Evolutionary conservation across 2,888 invertebrate genomes (phyloP).

Genomic region (Andrena fulva): DNA sequence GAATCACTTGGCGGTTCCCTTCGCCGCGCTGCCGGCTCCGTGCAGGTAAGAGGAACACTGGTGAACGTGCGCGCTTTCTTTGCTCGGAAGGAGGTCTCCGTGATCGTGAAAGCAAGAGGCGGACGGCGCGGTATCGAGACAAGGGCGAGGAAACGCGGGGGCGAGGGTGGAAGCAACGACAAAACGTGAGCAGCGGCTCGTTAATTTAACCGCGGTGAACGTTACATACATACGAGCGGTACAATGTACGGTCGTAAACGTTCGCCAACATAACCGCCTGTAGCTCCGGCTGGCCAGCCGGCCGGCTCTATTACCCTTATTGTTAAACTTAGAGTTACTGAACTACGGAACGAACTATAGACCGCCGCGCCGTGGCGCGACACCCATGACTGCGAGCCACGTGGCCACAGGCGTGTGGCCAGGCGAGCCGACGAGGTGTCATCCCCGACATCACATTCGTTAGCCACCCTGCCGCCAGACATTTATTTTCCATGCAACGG

Average conservation of each 20-base stretch:
- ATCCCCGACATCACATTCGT: slow-evolving; percentile 27
- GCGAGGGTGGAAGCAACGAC: slow-evolving; percentile 26
- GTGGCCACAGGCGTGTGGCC: slow-evolving; percentile 83
- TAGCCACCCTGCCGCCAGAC: background rate
- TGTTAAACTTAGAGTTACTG: slow-evolving; percentile 83
- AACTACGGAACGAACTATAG: slow-evolving; percentile 83
- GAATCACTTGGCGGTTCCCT: slow-evolving; percentile 13
- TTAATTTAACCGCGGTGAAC: slow-evolving; percentile 70
- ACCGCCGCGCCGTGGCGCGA: slow-evolving; percentile 72
- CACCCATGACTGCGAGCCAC: slow-evolving; percentile 81
- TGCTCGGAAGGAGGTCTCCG: slow-evolving; percentile 7
- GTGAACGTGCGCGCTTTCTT: slow-evolving; percentile 16
- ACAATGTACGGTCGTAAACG: slow-evolving; percentile 50
- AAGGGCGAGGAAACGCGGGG: slow-evolving; percentile 16
- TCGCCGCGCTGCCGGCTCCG: background rate
- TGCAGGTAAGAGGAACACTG: slow-evolving; percentile 33
- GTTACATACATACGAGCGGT: slow-evolving; percentile 7
- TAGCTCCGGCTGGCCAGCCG: slow-evolving; percentile 64
- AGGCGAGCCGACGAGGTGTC: slow-evolving; percentile 64
- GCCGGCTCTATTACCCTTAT: slow-evolving; percentile 80
- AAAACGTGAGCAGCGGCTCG: slow-evolving; percentile 50
- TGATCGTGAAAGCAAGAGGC: slow-evolving; percentile 5
- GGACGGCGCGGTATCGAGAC: background rate
- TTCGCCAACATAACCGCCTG: slow-evolving; percentile 66
- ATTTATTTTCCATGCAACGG: background rate